phyloP scores from a whole-genome alignment of 2,797 vertebrate genomes.

The Falco biarmicus region DNA sequence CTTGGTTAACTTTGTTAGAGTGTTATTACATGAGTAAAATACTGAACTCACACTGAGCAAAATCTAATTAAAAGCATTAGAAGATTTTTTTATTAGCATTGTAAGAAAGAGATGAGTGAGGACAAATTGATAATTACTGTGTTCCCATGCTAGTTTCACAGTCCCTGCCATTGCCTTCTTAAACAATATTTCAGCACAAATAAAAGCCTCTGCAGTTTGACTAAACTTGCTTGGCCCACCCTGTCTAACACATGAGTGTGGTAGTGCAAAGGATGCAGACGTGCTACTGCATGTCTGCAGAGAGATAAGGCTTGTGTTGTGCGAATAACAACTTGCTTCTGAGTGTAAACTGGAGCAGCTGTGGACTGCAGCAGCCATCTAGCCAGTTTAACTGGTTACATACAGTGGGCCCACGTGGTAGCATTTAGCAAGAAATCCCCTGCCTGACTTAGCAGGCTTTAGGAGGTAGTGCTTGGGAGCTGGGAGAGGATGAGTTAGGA shows the following conservation, averaged over 20 bases:
- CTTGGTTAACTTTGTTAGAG: neutral
- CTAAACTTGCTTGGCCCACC: neutral
- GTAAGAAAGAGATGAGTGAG: neutral
- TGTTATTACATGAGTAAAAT: neutral
- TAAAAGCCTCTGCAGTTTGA: neutral
- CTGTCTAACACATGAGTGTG: neutral
- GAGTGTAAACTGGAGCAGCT: neutral
- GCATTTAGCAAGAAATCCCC: neutral
- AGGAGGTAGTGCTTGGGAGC: neutral
- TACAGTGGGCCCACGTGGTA: neutral
- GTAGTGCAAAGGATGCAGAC: neutral
- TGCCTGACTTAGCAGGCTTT: neutral
- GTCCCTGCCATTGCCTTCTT: neutral
- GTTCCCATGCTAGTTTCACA: neutral
- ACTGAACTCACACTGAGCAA: neutral
- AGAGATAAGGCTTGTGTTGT: neutral
- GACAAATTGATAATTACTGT: neutral
- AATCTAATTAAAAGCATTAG: neutral
- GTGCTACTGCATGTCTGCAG: neutral
- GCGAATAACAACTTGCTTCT: slow-evolving; percentile 7
- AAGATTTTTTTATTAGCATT: neutral
- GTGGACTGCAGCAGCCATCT: neutral
- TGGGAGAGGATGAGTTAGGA: neutral
- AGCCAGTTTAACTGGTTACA: neutral
- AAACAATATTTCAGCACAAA: neutral